phyloP scores from a whole-genome alignment of 2,888 invertebrate genomes.

The Zygogramma bicolorata region DNA sequence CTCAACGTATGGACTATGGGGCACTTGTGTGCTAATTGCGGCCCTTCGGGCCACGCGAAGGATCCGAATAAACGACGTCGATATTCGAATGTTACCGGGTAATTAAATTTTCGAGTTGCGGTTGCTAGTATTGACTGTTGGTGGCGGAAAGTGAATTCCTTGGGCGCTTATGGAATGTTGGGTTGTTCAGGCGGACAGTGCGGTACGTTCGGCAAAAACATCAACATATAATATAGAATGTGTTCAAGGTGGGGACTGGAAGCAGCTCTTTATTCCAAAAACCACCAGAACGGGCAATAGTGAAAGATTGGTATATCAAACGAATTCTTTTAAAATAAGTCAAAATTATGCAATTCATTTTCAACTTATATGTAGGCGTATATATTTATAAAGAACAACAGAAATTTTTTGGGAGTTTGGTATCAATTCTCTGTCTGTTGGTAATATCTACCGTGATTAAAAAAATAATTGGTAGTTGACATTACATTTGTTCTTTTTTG shows the following conservation, averaged over 20 bases:
- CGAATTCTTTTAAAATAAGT: no score
- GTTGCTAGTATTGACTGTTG: conserved; percentile 30
- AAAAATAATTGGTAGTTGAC: no score
- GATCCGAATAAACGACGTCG: conserved; percentile 41
- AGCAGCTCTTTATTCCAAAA: no score
- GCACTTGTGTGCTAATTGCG: conserved; percentile 44
- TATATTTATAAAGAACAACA: no score
- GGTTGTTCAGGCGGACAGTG: not conserved
- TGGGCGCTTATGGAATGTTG: conserved; percentile 4
- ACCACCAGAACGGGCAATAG: no score
- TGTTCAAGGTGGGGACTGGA: not conserved
- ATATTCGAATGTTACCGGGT: conserved; percentile 39
- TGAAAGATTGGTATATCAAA: no score
- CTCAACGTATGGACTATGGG: conserved; percentile 19
- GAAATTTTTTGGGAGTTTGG: no score
- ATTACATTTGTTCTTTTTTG: no score
- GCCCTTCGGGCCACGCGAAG: conserved; percentile 38
- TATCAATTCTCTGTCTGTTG: no score
- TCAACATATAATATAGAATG: not conserved
- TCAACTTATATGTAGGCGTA: no score
- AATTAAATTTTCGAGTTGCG: conserved; percentile 40
- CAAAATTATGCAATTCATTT: no score
- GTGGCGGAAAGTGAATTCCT: conserved; percentile 31
- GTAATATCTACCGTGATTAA: no score
- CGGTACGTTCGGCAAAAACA: not conserved